A percentile compares a stretch with the other conserved stretches of the same genome.
phyloP scores from a whole-genome alignment of 1,140 invertebrate genomes.

The Lutraria rhynchaena region DNA sequence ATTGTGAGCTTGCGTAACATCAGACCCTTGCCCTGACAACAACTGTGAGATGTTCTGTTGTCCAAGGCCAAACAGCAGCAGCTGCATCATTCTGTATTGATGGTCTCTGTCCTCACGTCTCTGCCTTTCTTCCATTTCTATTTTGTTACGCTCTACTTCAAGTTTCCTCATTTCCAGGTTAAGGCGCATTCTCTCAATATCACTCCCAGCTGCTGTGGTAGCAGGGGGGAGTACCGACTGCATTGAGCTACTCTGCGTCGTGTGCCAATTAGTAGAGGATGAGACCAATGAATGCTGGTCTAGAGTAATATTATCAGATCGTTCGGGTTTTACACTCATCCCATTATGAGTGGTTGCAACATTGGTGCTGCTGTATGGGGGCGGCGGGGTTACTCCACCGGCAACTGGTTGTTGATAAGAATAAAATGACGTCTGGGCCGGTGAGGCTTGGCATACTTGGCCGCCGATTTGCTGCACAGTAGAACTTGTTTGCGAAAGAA shows the following conservation, averaged over 20 bases:
- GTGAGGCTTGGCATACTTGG: too few relatives aligned
- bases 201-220: neutral
- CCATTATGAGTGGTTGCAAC: conserved; percentile 6
- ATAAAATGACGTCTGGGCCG: too few relatives aligned
- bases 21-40: conserved; percentile 28
- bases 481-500: neutral
- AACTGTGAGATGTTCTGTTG: conserved; percentile 38
- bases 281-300: too few relatives aligned
- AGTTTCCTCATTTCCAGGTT: conserved; percentile 51
- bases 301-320: neutral
- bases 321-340: conserved; percentile 4
- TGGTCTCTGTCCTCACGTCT: conserved; percentile 51
- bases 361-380: neutral
- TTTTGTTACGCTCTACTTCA: conserved; percentile 53
- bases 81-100: conserved; percentile 54
- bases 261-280: too few relatives aligned
- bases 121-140: conserved; percentile 55
- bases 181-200: conserved; percentile 44
- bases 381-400: neutral
- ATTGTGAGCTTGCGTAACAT: conserved; percentile 32
- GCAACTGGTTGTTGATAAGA: too few relatives aligned
- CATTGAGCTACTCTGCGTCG: too few relatives aligned
- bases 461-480: neutral
- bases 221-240: neutral
- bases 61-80: conserved; percentile 51